Evolutionary conservation across 2,888 invertebrate genomes (phyloP).

Genomic region (Tipula helvola): DNA sequence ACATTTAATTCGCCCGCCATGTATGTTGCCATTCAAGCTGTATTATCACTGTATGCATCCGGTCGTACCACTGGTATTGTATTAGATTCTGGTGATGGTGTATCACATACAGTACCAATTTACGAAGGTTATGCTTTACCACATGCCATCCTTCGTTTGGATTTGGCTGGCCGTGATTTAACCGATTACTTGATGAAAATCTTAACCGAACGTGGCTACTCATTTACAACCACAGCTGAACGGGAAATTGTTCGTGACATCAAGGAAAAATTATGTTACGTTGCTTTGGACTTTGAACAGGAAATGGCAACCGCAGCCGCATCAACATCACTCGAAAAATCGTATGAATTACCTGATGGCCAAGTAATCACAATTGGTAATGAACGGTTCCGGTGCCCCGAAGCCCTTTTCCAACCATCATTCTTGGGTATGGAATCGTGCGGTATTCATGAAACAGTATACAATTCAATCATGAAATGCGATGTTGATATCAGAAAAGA

Average conservation of each 20-base stretch:
- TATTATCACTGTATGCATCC: conserved; percentile 83
- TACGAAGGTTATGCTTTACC: conserved; percentile 90
- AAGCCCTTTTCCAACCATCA: conserved; percentile 87
- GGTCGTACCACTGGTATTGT: conserved; percentile 96
- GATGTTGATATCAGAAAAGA: conserved; percentile 91
- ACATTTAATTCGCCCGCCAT: conserved; percentile 88
- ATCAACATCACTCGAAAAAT: conserved; percentile 86
- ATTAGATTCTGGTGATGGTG: conserved; percentile 90
- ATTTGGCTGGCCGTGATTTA: conserved; percentile 83
- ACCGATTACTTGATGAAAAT: conserved; percentile 93
- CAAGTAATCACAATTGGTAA: conserved; percentile 87
- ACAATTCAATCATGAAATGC: conserved; percentile 96
- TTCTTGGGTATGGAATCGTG: conserved; percentile 73
- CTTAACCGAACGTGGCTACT: conserved; percentile 81
- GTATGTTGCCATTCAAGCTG: conserved; percentile 92
- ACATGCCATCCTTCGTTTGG: conserved; percentile 85
- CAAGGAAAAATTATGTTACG: conserved; percentile 87
- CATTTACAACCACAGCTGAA: conserved; percentile 85
- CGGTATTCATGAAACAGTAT: conserved; percentile 87
- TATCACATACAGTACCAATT: conserved; percentile 91
- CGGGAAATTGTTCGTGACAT: conserved; percentile 90
- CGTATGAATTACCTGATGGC: conserved; percentile 88
- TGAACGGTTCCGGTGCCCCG: conserved; percentile 91
- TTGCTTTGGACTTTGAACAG: conserved; percentile 83
- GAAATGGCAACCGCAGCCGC: conserved; percentile 90